Evolutionary conservation across 2,888 invertebrate genomes (phyloP), one percentile per base, ranked within the genome.

Genomic region (Xylota sylvarum): DNA sequence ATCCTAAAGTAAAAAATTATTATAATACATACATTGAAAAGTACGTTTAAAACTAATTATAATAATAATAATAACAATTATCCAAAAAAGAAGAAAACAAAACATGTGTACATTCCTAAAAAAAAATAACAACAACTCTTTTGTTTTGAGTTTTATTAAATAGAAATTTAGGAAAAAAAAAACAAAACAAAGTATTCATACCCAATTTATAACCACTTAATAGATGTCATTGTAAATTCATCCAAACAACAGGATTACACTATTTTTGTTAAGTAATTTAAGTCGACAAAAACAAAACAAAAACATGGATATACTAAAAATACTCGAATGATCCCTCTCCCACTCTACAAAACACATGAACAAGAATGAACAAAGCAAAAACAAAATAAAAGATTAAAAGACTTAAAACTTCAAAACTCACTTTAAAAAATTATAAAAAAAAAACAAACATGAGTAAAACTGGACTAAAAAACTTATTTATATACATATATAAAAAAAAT

Each of bases 201-300:
- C 65, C 77, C 77, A 62, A 14, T 60, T 85, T 76, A 80, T 60
- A 70, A 40, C 73, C 78, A 80, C 64, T 76, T 65, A 79, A 70
- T 85, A 85, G 55, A 65, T 80, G 74, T 85, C 80, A 85, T 80
- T 79, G 76, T 85, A 80, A 77, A 76, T 80, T 85, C n/a, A n/a
- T 80, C 17, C 55, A 37, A 46, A 30, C 56, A 50, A 70, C 74
- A 76, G 70, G 70, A 76, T 77, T 56, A 70, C 55, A 80, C 70
- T 77, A 76, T 85, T 85, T 80, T 80, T 72, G 65, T 85, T 80
- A 80, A 85, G 65, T 72, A 85, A 70, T 58, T 76, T 70, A 79
- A 70, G 73, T 74, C 19, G 52, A 14, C 12, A 40, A 35, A 43
- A 35, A 65, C n/a, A 17, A 56, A 62, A 48, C 10, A 48, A 72